phyloP scores from a whole-genome alignment of 2,888 invertebrate genomes.

The Marasmarcha lunaedactyla region DNA sequence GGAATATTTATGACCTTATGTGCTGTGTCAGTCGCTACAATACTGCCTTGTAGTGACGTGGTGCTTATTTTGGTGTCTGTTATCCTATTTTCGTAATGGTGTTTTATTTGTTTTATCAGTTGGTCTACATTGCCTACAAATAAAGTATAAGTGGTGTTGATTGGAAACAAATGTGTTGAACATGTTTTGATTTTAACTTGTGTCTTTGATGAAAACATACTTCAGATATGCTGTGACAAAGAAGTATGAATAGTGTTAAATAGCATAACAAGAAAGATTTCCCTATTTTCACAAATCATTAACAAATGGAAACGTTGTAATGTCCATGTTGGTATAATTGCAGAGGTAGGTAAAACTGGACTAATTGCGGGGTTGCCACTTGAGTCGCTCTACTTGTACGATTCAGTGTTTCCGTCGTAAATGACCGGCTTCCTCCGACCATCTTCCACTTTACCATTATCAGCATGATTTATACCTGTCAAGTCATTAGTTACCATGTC shows the following conservation, averaged over 20 bases:
- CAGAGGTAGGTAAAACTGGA: not conserved
- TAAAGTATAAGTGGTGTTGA: too few species aligned
- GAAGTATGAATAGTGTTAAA: too few species aligned
- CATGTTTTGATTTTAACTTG: too few species aligned
- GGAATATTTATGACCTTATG: too few species aligned
- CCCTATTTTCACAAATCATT: conserved; percentile 1
- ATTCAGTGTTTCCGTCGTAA: conserved; percentile 64
- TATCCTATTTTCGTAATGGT: conserved; percentile 43
- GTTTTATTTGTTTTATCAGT: conserved; percentile 32
- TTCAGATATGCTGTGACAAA: too few species aligned
- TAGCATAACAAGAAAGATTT: too few species aligned
- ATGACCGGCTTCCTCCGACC: conserved; percentile 57
- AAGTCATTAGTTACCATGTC: conserved; percentile 59
- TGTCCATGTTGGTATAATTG: too few species aligned
- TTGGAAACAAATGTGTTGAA: too few species aligned
- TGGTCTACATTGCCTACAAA: too few species aligned
- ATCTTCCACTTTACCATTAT: conserved; percentile 48
- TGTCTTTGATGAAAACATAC: too few species aligned
- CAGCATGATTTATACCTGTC: conserved; percentile 65
- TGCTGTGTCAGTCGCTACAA: too few species aligned
- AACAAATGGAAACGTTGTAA: not conserved
- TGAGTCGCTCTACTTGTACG: conserved; percentile 44
- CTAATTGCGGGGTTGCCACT: not conserved
- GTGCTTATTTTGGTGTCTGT: conserved; percentile 46
- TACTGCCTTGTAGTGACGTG: conserved; percentile 16